Evolutionary conservation across 2,888 invertebrate genomes (phyloP).

Genomic region (Diabrotica balteata): DNA sequence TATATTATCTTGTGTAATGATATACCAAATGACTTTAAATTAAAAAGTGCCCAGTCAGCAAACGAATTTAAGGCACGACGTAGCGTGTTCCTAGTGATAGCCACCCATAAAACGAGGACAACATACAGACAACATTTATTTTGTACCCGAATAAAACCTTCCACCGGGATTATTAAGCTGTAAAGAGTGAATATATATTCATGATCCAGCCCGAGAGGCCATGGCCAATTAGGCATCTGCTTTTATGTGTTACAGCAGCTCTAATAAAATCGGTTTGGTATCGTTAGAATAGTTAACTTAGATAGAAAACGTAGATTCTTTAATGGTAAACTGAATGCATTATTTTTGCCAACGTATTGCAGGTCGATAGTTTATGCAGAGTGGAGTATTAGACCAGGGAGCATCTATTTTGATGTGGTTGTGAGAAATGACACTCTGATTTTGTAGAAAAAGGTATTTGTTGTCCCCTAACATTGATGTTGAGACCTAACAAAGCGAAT

Average conservation of each 20-base stretch:
- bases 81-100: conserved; percentile 7
- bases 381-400: too few species aligned
- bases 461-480: too few species aligned
- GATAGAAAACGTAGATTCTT: too few species aligned
- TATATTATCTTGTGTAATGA: neutral
- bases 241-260: conserved; percentile 15
- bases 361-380: too few species aligned
- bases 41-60: neutral
- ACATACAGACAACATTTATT: conserved; percentile 19
- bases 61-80: neutral
- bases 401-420: too few species aligned
- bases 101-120: conserved; percentile 12
- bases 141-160: conserved; percentile 23
- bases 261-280: conserved; percentile 15
- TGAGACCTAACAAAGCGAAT: too few species aligned
- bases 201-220: conserved; percentile 17
- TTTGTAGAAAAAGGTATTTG: too few species aligned
- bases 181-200: conserved; percentile 21
- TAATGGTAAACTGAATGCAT: too few species aligned
- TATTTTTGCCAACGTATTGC: too few species aligned
- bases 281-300: too few species aligned
- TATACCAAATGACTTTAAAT: conserved; percentile 1
- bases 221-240: conserved; percentile 18
- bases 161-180: conserved; percentile 17
- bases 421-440: too few species aligned